phyloP scores from a whole-genome alignment of 2,797 vertebrate species.

The Hydrolagus colliei region DNA sequence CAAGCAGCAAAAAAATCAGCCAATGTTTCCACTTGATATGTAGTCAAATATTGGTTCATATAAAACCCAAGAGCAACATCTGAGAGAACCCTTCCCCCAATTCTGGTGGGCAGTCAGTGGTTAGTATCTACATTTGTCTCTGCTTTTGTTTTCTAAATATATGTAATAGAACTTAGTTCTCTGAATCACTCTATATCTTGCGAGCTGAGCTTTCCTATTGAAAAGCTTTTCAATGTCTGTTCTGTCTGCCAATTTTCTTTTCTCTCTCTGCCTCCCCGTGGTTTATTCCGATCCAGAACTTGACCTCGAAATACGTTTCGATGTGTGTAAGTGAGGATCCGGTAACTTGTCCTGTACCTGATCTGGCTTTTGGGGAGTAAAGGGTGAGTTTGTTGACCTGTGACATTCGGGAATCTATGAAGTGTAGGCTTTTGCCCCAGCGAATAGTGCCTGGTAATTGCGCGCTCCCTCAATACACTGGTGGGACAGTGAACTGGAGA shows the following conservation, averaged over 20 bases:
- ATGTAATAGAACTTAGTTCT: not conserved
- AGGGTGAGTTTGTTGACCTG: too few species aligned
- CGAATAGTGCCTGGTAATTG: too few species aligned
- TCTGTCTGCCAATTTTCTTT: too few species aligned
- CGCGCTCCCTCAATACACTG: too few species aligned
- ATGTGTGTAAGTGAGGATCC: not conserved
- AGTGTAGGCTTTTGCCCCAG: too few species aligned
- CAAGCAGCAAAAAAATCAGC: not conserved
- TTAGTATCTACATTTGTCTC: not conserved
- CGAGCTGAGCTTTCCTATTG: not conserved
- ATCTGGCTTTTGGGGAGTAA: too few species aligned
- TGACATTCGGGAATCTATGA: too few species aligned
- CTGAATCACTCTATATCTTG: not conserved
- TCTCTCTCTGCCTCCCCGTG: not conserved
- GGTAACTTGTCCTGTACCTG: too few species aligned
- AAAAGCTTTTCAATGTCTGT: too few species aligned
- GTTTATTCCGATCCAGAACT: not conserved
- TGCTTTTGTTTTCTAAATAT: not conserved
- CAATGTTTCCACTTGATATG: not conserved
- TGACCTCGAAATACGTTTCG: not conserved
- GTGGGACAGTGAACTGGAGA: too few species aligned
- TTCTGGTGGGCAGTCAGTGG: not conserved
- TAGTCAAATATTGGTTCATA: not conserved
- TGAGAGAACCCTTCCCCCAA: not conserved
- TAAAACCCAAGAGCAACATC: not conserved